phyloP scores from a whole-genome alignment of 2,113 vertebrate genomes.

The Coryphaenoides rupestris region DNA sequence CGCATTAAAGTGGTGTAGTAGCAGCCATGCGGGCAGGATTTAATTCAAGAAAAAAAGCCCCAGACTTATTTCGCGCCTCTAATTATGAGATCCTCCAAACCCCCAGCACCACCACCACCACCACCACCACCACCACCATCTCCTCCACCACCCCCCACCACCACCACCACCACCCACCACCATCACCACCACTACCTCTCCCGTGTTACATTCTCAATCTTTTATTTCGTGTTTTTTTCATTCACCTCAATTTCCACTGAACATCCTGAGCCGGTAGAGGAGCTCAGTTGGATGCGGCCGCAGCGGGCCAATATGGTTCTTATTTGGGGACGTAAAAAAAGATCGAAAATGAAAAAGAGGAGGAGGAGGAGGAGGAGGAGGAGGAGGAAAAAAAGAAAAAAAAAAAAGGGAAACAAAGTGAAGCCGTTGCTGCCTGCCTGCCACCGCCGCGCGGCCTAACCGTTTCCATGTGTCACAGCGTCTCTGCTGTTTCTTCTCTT shows the following conservation, averaged over 20 bases:
- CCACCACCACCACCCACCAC: no score
- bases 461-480: constrained; percentile 69
- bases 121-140: constrained; percentile 58
- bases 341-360: constrained; percentile 60
- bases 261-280: constrained; percentile 66
- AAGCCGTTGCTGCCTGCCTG: constrained; percentile 57
- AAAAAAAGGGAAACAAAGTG: constrained; percentile 19
- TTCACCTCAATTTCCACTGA: constrained; percentile 70
- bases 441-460: constrained; percentile 69
- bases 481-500: constrained; percentile 44
- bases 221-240: constrained; percentile 30
- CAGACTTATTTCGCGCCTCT: constrained; percentile 54
- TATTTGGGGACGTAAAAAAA: constrained; percentile 74
- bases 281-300: constrained; percentile 67
- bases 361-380: no score
- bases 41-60: constrained; percentile 46
- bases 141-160: constrained; percentile 40
- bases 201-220: constrained; percentile 42
- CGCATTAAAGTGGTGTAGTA: constrained; percentile 38
- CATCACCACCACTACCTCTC: constrained; percentile 54
- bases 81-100: constrained; percentile 66
- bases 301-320: constrained; percentile 72
- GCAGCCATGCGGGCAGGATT: constrained; percentile 29
- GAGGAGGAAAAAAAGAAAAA: constrained; percentile 63
- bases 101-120: constrained; percentile 54